phyloP scores from a whole-genome alignment of 1,140 invertebrate species.

The Drosophila kohkoa region DNA sequence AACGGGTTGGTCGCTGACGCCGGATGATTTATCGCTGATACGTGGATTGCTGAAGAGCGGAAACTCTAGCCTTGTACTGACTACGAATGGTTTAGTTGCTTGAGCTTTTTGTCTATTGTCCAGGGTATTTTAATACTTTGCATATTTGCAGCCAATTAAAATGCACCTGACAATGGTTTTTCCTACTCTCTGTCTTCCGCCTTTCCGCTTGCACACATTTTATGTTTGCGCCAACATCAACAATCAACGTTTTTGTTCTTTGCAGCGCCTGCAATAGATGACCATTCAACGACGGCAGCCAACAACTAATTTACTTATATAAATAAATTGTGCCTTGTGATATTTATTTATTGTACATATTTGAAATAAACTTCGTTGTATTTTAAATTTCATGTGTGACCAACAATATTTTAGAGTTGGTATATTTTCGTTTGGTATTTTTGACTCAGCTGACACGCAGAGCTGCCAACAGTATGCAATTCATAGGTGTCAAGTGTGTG shows the following conservation, averaged over 20 bases:
- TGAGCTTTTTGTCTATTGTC: slow-evolving; percentile 53
- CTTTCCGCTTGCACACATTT: neutral
- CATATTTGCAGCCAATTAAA: slow-evolving; percentile 2
- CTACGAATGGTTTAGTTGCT: slow-evolving; percentile 86
- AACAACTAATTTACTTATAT: slow-evolving; percentile 17
- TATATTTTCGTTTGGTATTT: slow-evolving; percentile 10
- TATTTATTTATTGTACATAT: slow-evolving; percentile 45
- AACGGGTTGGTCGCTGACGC: slow-evolving; percentile 87
- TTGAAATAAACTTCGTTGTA: slow-evolving; percentile 59
- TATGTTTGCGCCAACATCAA: slow-evolving; percentile 1
- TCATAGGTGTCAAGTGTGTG: neutral
- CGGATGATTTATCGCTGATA: slow-evolving; percentile 88
- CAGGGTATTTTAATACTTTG: slow-evolving; percentile 26
- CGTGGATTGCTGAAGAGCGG: slow-evolving; percentile 87
- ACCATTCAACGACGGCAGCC: neutral
- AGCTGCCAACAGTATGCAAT: slow-evolving; percentile 38
- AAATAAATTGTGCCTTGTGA: slow-evolving; percentile 57
- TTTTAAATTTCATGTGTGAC: slow-evolving; percentile 43
- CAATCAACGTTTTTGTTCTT: slow-evolving; percentile 37
- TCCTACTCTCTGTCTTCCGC: neutral
- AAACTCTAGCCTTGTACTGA: slow-evolving; percentile 87
- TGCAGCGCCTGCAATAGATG: slow-evolving; percentile 67
- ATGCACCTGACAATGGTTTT: slow-evolving; percentile 19
- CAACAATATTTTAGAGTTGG: neutral
- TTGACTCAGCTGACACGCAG: slow-evolving; percentile 42